A percentile compares a stretch with the other conserved stretches of the same genome.
Conservation (phyloP, 2,113 vertebrate genomes). For the Planiliza haematocheilus region DNA sequence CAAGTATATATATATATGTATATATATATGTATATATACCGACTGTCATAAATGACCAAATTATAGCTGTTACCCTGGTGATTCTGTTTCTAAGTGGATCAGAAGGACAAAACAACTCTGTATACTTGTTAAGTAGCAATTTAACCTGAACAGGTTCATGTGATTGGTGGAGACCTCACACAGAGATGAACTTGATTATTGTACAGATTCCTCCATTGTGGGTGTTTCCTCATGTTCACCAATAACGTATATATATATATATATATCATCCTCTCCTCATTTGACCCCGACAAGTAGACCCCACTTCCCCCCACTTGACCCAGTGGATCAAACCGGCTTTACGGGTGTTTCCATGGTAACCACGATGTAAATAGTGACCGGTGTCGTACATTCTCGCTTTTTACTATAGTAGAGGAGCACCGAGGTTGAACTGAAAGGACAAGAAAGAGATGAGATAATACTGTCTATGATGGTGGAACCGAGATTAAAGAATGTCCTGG, state of each 20-base stretch:
- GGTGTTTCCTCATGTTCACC: slow-evolving; percentile 17
- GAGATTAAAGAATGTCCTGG: slow-evolving; percentile 77
- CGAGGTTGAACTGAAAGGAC: slow-evolving; percentile 34
- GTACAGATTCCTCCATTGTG: slow-evolving; percentile 54
- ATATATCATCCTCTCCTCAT: slow-evolving; percentile 28
- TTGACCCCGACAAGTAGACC: slow-evolving; percentile 42
- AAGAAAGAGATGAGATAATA: slow-evolving; percentile 31
- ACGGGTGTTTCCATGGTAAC: slow-evolving; percentile 72
- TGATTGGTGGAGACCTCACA: slow-evolving; percentile 39
- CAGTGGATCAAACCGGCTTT: slow-evolving; percentile 62
- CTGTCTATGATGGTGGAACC: slow-evolving; percentile 61
- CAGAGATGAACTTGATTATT: slow-evolving; percentile 56
- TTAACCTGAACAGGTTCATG: slow-evolving; percentile 16
- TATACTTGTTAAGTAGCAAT: slow-evolving; percentile 32
- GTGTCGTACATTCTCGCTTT: slow-evolving; percentile 60
- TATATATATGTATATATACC: slow-evolving; percentile 39
- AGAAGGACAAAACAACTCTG: slow-evolving; percentile 26
- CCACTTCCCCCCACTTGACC: slow-evolving; percentile 4
- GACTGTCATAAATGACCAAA: slow-evolving; percentile 69
- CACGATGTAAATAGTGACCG: slow-evolving; percentile 73
- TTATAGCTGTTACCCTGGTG: slow-evolving; percentile 33
- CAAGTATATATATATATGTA: slow-evolving; percentile 7
- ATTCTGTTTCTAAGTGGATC: slow-evolving; percentile 23
- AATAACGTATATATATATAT: neutral
- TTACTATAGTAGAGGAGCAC: slow-evolving; percentile 52